A percentile compares a stretch with the other conserved stretches of the same genome.
Evolutionary conservation across 2,888 invertebrate species (phyloP).

Genomic region (Dolichopus griseipennis): DNA sequence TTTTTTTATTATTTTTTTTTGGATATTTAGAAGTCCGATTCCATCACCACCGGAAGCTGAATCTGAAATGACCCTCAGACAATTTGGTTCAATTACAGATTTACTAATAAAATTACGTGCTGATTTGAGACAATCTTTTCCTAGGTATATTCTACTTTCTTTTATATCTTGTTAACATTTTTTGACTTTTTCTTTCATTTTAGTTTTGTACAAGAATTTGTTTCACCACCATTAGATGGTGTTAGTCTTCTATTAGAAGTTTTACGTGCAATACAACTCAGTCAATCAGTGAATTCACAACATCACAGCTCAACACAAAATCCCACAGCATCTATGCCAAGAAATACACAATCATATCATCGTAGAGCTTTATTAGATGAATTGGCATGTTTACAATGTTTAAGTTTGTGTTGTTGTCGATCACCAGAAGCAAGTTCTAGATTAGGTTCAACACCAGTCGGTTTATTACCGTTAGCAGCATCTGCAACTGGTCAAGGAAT

Average conservation of each 20-base stretch:
- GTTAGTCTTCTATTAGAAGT: conserved; percentile 75
- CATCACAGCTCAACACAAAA: conserved; percentile 29
- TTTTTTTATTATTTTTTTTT: conserved; percentile 7
- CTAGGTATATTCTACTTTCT: conserved; percentile 54
- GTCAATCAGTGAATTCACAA: conserved; percentile 55
- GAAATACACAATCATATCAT: conserved; percentile 58
- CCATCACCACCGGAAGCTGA: conserved; percentile 51
- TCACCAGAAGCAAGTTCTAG: conserved; percentile 71
- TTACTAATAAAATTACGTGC: conserved; percentile 76
- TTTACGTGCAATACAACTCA: conserved; percentile 73
- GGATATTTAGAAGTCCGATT: conserved; percentile 53
- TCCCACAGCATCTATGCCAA: conserved; percentile 39
- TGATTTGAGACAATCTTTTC: conserved; percentile 78
- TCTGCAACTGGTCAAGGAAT: conserved; percentile 84
- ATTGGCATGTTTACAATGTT: conserved; percentile 78
- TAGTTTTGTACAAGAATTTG: conserved; percentile 90
- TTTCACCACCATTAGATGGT: conserved; percentile 80
- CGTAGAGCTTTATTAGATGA: conserved; percentile 75
- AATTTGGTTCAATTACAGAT: conserved; percentile 81
- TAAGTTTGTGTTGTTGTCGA: conserved; percentile 69
- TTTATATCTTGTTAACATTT: not conserved
- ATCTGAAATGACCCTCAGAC: conserved; percentile 77
- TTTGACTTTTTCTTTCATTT: not conserved
- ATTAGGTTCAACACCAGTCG: conserved; percentile 67
- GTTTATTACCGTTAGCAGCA: conserved; percentile 74